phyloP scores from a whole-genome alignment of 64 coral and sea anemone species.

The Montipora efflorescens region DNA sequence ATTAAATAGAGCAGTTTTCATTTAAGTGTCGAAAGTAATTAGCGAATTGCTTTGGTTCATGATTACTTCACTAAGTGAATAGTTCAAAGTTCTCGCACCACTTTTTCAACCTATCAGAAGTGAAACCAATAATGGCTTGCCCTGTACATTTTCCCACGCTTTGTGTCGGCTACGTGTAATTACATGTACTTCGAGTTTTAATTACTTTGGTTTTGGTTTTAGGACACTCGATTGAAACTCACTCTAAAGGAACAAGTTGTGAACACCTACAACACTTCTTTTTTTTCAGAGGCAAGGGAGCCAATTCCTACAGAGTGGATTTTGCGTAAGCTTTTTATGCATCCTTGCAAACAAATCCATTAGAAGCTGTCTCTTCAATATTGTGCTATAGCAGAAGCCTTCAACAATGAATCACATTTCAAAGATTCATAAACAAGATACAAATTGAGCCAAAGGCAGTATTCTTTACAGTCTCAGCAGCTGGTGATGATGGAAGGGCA shows the following conservation, averaged over 20 bases:
- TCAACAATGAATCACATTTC: background rate
- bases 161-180: no score
- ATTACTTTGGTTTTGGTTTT: no score
- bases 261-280: background rate
- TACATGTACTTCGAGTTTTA: no score
- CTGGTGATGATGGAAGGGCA: background rate
- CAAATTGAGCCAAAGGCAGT: background rate
- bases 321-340: background rate
- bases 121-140: no score
- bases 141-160: no score
- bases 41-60: no score
- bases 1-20: background rate
- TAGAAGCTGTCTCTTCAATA: background rate
- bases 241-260: background rate
- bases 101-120: no score
- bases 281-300: background rate
- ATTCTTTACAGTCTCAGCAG: background rate
- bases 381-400: background rate
- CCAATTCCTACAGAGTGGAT: background rate
- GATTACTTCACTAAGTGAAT: no score
- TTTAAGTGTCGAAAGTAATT: no score
- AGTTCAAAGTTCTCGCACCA: no score
- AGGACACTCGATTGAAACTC: no score
- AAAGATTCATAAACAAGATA: background rate
- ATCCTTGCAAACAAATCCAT: background rate